phyloP scores from a whole-genome alignment of 2,797 vertebrate genomes.

The Salarias fasciatus region DNA sequence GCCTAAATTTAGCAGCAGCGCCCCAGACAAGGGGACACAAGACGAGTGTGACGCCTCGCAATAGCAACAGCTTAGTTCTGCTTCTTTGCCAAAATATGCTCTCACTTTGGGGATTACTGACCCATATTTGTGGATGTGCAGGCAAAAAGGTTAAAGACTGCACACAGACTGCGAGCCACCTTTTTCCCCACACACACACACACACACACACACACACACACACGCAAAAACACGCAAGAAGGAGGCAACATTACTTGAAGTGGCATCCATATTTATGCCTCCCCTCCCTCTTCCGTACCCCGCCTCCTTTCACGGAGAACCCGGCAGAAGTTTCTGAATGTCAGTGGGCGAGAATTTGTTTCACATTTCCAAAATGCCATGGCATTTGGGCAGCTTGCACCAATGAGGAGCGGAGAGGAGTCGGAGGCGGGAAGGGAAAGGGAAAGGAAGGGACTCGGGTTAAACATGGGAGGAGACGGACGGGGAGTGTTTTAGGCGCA shows the following conservation, averaged over 20 bases:
- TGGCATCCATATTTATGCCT: constrained; percentile 84
- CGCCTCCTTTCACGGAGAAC: constrained; percentile 66
- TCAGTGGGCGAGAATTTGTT: constrained; percentile 83
- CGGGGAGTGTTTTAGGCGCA: constrained; percentile 48
- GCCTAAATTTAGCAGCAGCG: constrained; percentile 76
- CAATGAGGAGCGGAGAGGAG: constrained; percentile 71
- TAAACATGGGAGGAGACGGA: constrained; percentile 58
- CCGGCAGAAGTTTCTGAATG: constrained; percentile 86
- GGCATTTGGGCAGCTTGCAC: constrained; percentile 86
- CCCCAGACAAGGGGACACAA: constrained; percentile 69
- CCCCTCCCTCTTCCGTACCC: constrained; percentile 37
- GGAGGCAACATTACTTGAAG: constrained; percentile 72
- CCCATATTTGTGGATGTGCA: constrained; percentile 82
- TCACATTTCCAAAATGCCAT: constrained; percentile 89
- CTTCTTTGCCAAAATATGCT: constrained; percentile 71
- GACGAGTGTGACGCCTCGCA: constrained; percentile 66
- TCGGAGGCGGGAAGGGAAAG: constrained; percentile 46
- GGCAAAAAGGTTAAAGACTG: constrained; percentile 85
- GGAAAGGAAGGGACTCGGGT: constrained; percentile 59
- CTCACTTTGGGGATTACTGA: constrained; percentile 84
- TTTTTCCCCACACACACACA: constrained; percentile 12
- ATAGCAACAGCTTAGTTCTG: constrained; percentile 80
- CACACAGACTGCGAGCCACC: constrained; percentile 59
- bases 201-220: background rate
- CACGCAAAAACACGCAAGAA: constrained; percentile 45